A percentile compares a stretch with the other conserved stretches of the same genome.
phyloP scores from a whole-genome alignment of 1,140 invertebrate species.

The Saccostrea glomerata region DNA sequence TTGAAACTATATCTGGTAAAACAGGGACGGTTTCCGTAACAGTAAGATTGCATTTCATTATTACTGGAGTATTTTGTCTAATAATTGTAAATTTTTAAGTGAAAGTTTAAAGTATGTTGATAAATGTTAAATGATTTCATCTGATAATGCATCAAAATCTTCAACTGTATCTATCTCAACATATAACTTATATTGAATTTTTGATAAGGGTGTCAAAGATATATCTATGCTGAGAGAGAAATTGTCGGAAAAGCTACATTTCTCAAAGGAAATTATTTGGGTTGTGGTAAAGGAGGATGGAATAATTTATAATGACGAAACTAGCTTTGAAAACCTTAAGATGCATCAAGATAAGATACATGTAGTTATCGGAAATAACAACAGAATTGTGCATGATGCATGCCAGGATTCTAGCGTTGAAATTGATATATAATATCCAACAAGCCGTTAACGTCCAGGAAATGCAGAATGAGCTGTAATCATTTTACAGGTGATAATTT shows the following conservation, averaged over 20 bases:
- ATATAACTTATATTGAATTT: too few relatives aligned
- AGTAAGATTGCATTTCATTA: too few relatives aligned
- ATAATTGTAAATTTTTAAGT: too few relatives aligned
- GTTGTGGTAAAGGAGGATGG: background rate
- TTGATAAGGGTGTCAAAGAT: background rate
- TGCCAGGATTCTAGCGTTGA: background rate
- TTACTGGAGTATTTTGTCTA: too few relatives aligned
- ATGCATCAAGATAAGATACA: background rate
- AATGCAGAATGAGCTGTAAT: background rate
- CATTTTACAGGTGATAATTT: background rate
- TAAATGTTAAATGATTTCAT: too few relatives aligned
- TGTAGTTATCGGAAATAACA: background rate
- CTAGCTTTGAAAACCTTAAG: background rate
- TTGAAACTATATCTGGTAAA: too few relatives aligned
- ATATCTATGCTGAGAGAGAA: background rate
- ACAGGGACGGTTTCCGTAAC: too few relatives aligned
- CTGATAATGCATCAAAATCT: too few relatives aligned
- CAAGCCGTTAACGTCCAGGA: background rate
- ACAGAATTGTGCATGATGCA: background rate
- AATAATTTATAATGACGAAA: slow-evolving; percentile 1
- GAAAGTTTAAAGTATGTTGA: too few relatives aligned
- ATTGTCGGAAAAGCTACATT: background rate
- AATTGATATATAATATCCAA: background rate
- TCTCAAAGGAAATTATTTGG: background rate
- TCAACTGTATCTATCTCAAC: too few relatives aligned